Evolutionary conservation across 2,113 vertebrate species (phyloP), one percentile per base, ranked within the genome.

Genomic region (Ammodytes marinus): DNA sequence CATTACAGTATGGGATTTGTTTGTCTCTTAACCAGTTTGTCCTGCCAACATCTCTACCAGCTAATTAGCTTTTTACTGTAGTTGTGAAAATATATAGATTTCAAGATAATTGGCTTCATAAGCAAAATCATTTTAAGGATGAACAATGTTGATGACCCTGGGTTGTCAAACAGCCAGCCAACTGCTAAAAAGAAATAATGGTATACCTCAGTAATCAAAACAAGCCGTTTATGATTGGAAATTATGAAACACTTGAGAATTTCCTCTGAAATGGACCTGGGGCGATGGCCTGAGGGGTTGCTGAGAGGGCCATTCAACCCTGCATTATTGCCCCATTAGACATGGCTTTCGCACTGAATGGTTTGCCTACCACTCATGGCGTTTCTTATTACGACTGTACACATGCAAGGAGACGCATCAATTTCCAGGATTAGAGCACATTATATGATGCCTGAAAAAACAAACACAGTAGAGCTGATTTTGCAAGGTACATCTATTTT

Each of bases 261-360:
- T 80, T 86, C 82, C 69, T 82, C 74, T 57, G 70, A 89, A 92
- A 88, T 84, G 37, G 85, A 84, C 88, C 91, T 64, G 84, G 92
- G 93, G 93, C 76, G 11, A 88, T 89, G 86, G 91, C 89, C 86
- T 89, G 79, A 89, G 87, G 92, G 89, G 84, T 72, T 87, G 90
- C 83, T 86, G 73, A 83, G 82, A 86, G 86, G 78, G 66, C 88
- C 75, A 81, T 92, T 88, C 84, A 82, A 12, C 85, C 79, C 81
- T 45, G 76, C 77, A 77, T 92, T 92, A 91, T 88, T 76, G 88
- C 81, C 84, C 84, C 55, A 92, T 94, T 94, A 93, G 90, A 91
- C 85, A 91, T 80, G 90, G 88, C 77, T 87, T 80, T 83, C 60
- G 65, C 83, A 69, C 84, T 66, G 64, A 88, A 87, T 82, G 87